These are phyloP conservation scores for Stenichneumon culpator DNA, from an alignment of 2,888 invertebrate genomes.

Conservation along the genomic window DNA sequence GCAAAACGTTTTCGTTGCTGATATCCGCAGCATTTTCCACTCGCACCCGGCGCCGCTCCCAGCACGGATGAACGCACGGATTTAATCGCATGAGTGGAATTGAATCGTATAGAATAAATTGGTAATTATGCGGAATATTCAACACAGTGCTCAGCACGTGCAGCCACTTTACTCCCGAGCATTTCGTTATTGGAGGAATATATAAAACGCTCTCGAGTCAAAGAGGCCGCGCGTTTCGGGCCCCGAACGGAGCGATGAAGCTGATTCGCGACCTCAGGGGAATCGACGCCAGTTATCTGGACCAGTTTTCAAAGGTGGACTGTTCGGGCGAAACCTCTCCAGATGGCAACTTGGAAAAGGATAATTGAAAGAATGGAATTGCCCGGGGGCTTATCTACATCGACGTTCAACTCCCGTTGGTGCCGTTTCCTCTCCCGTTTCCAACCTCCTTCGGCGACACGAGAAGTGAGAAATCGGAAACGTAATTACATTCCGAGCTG, in stretches of 20 bases:
- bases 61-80: background rate
- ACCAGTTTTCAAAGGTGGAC: background rate
- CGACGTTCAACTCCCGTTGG: slow-evolving; percentile 32
- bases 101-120: background rate
- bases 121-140: slow-evolving; percentile 22
- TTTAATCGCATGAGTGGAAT: slow-evolving; percentile 7
- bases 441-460: slow-evolving; percentile 19
- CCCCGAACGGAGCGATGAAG: background rate
- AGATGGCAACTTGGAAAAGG: slow-evolving; percentile 20
- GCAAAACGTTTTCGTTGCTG: slow-evolving; percentile 24
- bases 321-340: background rate
- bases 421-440: slow-evolving; percentile 12
- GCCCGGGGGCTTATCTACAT: slow-evolving; percentile 39
- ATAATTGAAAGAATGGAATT: slow-evolving; percentile 51
- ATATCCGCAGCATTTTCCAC: slow-evolving; percentile 28
- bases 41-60: slow-evolving; percentile 15
- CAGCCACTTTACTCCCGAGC: background rate
- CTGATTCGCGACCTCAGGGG: background rate
- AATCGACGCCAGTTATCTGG: background rate
- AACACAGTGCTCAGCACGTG: background rate
- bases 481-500: slow-evolving; percentile 66
- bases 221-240: background rate
- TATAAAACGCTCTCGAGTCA: background rate
- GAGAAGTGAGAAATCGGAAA: slow-evolving; percentile 64
- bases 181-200: background rate